Evolutionary conservation across 2,113 vertebrate genomes (phyloP).

Genomic region (Potamarius usumacintae): DNA sequence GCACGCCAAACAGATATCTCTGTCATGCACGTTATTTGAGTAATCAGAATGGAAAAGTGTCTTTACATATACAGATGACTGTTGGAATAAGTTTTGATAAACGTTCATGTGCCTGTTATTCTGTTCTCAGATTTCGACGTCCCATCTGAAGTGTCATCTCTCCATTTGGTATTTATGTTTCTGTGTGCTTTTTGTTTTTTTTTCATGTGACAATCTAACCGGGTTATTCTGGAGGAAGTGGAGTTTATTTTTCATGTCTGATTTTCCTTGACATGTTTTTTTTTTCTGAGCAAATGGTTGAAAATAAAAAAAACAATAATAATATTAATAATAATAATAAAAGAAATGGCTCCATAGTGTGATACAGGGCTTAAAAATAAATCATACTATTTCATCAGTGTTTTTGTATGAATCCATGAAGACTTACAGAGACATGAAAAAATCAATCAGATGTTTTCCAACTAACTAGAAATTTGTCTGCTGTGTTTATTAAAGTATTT

Average conservation of each 20-base stretch:
- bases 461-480: too few species aligned
- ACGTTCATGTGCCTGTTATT: not conserved
- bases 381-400: too few species aligned
- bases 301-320: too few species aligned
- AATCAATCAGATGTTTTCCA: too few species aligned
- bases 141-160: not conserved
- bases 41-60: not conserved
- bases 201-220: not conserved
- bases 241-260: not conserved
- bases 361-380: too few species aligned
- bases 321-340: too few species aligned
- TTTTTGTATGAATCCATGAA: too few species aligned
- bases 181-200: not conserved
- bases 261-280: not conserved
- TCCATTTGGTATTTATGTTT: not conserved
- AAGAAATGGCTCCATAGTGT: too few species aligned
- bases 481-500: too few species aligned
- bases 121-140: conserved; percentile 17
- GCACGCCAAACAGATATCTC: too few species aligned
- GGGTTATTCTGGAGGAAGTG: not conserved
- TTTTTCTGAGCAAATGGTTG: not conserved
- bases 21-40: not conserved
- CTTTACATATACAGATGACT: not conserved
- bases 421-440: too few species aligned
- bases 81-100: not conserved